Base-by-base conservation (phyloP, 2,113 vertebrate genomes). In the Paramormyrops kingsleyae region DNA sequence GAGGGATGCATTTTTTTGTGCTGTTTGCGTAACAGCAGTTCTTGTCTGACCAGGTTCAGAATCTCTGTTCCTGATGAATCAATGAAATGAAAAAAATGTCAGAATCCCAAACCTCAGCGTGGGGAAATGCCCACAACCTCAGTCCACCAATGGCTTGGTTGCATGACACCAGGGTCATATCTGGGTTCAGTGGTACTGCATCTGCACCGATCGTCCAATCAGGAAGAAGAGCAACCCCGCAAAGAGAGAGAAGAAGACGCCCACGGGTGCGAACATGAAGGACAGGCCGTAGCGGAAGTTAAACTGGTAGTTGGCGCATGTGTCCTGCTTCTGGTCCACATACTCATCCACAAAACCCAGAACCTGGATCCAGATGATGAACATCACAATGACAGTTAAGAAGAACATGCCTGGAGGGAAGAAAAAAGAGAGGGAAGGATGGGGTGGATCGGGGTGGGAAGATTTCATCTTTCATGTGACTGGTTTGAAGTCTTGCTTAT, bases 361-460 rank as follows among this genome's bases (percentile, higher is more conserved):
- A 8, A 96, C 95, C 94, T 99, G 96, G 83, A 99, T 87, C 98
- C 98, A 99, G 94, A 99, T 96, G 88, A 99, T 96, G 77, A 96
- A 98, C 94, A 99, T 97, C 91, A 98, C 88, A 66, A 98, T 97
- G 91, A 97, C 98, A 91, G 97, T 92, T 1, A 97, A 96, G 92
- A 98, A 97, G 93, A 98, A 95, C 89, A 97, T 90, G 89, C 97
- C 98, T 99, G 94, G 24, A n/a, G 88, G 0, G 39, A 70, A 15
- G 8, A 50, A 80, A 31, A 24, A 74, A 27, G 88, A 77, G 53
- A 39, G 62, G 91, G 49, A 21, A 74, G 7, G 24, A 83, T 15
- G 84, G 24, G 35, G 17, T 39, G 50, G 35, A 17, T 49, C 4
- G 1, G 46, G 44, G 24, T 24, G 24, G 39, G 10, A 49, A 24